Evolutionary conservation across 2,113 vertebrate genomes (phyloP), one percentile per base, ranked within the genome.

Genomic region (Poeciliopsis prolifica): DNA sequence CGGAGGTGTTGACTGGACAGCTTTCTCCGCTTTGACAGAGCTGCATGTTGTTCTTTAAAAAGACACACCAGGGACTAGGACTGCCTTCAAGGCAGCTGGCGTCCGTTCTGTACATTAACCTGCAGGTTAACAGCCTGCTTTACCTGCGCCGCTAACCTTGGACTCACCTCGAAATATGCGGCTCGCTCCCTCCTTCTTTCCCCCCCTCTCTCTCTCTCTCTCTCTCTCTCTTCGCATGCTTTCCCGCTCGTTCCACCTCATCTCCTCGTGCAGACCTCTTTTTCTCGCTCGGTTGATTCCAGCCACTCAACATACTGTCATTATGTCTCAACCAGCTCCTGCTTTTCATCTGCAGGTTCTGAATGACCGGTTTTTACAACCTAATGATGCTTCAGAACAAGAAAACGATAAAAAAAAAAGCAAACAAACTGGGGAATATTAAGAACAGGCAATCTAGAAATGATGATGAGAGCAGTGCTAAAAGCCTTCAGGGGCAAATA

Each of bases 141-240:
- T 87, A 86, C 78, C 83, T 88, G 77, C 81, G 78, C 73, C 66
- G 83, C 74, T 93, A 89, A 92, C 92, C 91, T 93, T 93, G 91
- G 83, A 91, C 82, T 92, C 89, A 91, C 92, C 92, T 93, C 85
- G 72, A 91, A 92, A 81, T 73, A 85, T 81, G 87, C 89, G 35
- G 85, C 83, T 84, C 82, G 78, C 72, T 8, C 79, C 78, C 65
- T 72, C 54, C 64, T n/a, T n/a, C n/a, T n/a, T n/a, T n/a, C 1
- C 74, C 75, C 75, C 83, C 71, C 28, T 1, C 74, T 72, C 75
- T 82, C 71, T 22, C 29, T 70, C 35, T 11, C 2, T 12, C 35
- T 37, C 66, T 74, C 19, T 71, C 74, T 74, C 72, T 65, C 70
- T 67, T 19, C 0, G 10, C 51, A 33, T 64, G 65, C 78, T 66